A percentile compares a stretch with the other conserved stretches of the same genome.
Evolutionary conservation across 2,888 invertebrate species (phyloP).

Genomic region (Drosophila kuntzei): DNA sequence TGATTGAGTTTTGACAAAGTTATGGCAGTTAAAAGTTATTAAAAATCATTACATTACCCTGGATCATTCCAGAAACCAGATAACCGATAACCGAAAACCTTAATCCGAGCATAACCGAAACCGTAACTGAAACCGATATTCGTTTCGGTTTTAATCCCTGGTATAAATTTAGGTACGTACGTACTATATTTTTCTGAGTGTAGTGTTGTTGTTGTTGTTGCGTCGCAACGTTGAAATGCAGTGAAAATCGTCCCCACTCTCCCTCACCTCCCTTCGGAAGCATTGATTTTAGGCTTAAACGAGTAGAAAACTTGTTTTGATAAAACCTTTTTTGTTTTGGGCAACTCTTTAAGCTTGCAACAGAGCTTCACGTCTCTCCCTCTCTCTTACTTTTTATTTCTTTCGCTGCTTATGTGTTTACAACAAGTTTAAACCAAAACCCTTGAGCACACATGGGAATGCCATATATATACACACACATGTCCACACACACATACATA

Average conservation of each 20-base stretch:
- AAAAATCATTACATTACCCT: too few relatives aligned
- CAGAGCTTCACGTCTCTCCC: conserved; percentile 15
- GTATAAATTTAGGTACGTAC: too few relatives aligned
- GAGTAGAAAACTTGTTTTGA: conserved; percentile 64
- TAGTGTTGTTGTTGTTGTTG: conserved; percentile 27
- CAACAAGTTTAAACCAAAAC: conserved; percentile 70
- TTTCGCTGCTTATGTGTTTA: conserved; percentile 29
- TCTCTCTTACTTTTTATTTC: background rate
- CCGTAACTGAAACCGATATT: too few relatives aligned
- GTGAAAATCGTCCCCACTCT: conserved; percentile 10
- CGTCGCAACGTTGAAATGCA: conserved; percentile 54
- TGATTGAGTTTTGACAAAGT: too few relatives aligned
- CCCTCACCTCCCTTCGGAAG: background rate
- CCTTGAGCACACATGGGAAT: conserved; percentile 72
- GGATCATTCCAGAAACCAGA: too few relatives aligned
- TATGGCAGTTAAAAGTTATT: too few relatives aligned
- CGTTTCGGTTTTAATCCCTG: too few relatives aligned
- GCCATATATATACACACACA: conserved; percentile 29
- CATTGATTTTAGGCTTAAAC: conserved; percentile 51
- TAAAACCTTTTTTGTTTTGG: conserved; percentile 64
- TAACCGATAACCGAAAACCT: too few relatives aligned
- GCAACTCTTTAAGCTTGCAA: conserved; percentile 42
- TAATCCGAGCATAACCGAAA: too few relatives aligned
- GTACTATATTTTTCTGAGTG: too few relatives aligned
- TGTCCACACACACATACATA: conserved; percentile 13